Percentiles rank a stretch among this genome's conserved stretches.
Conservation (phyloP, 2,888 invertebrate species). For the Scaptomyza parva region DNA sequence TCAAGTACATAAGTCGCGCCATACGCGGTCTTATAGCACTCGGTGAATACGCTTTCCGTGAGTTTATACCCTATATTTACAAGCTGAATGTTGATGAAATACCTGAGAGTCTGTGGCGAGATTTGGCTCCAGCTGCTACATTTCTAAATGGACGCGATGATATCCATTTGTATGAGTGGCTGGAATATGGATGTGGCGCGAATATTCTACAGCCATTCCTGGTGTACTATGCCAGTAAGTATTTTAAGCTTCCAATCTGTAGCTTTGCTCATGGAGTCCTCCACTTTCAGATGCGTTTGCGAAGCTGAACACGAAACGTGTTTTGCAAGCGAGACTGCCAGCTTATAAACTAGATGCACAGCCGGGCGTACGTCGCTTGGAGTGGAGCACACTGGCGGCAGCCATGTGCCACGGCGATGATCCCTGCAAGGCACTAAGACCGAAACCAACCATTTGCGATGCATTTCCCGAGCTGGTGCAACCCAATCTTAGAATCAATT, state of each 20-base stretch:
- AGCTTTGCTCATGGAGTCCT: background rate
- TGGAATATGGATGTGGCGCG: constrained; percentile 82
- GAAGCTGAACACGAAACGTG: constrained; percentile 68
- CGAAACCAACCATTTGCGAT: constrained; percentile 69
- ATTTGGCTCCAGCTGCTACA: constrained; percentile 79
- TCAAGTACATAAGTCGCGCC: constrained; percentile 81
- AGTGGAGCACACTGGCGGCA: constrained; percentile 80
- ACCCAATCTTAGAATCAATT: constrained; percentile 76
- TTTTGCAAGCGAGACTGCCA: constrained; percentile 56
- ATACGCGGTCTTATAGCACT: constrained; percentile 80
- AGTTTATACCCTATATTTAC: constrained; percentile 83
- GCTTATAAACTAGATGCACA: constrained; percentile 78
- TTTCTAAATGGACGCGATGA: constrained; percentile 82
- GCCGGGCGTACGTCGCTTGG: constrained; percentile 77
- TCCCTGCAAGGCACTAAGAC: constrained; percentile 77
- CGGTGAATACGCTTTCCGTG: constrained; percentile 84
- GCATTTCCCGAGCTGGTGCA: constrained; percentile 72
- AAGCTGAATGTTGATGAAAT: constrained; percentile 74
- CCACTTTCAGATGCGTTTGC: constrained; percentile 69
- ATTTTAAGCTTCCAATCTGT: background rate
- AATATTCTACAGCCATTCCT: constrained; percentile 83
- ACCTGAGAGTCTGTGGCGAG: constrained; percentile 78
- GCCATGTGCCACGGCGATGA: constrained; percentile 82
- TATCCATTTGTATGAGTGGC: constrained; percentile 84
- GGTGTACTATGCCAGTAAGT: constrained; percentile 80